Evolutionary conservation across 2,113 vertebrate species (phyloP), one percentile per base, ranked within the genome.

Genomic region (Furnarius figulus): DNA sequence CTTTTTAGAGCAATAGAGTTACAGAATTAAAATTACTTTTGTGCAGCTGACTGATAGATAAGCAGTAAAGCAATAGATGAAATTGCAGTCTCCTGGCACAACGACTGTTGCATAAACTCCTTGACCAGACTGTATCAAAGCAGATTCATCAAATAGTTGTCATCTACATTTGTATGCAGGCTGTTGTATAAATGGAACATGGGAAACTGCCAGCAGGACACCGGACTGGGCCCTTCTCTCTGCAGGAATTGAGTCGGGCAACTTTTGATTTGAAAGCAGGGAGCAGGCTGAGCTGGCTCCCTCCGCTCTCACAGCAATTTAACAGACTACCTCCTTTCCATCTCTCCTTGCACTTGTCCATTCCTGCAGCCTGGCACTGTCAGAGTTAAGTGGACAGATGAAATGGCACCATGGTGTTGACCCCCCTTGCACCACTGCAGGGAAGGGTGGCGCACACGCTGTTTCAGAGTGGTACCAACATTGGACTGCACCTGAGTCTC

Each of bases 381-480:
- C 27, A 68, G 37, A n/a, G 5, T 53, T 63, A 63, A 19, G 52
- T 35, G 53, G 18, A 27, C 21, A 19, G 39, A 25, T 46, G 12
- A 46, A 81, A 58, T 19, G 16, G 33, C 65, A 24, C 33, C 4
- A 0, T 30, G 50, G 50, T 13, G 7, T 12, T 75, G 27, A 19
- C 18, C 11, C 1, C 2, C 12, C 52, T 50, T 63, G 39, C 21
- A 33, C 24, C 14, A 30, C 50, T 70, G 0, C 0, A 30, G 27
- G 35, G 19, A 71, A 66, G 11, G 5, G 6, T 61, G 18, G 12
- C 53, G 67, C 46, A 30, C 12, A 19, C 20, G 53, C 37, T 53
- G 37, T 66, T 52, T 56, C 44, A 25, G 13, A 76, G n/a, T 40
- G 46, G 16, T 50, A 14, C 52, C 46, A 74, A 35, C 11, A 8